Evolutionary conservation across 1,140 invertebrate genomes (phyloP), one percentile per base, ranked within the genome.

Genomic region (Drosophila paulistorum): DNA sequence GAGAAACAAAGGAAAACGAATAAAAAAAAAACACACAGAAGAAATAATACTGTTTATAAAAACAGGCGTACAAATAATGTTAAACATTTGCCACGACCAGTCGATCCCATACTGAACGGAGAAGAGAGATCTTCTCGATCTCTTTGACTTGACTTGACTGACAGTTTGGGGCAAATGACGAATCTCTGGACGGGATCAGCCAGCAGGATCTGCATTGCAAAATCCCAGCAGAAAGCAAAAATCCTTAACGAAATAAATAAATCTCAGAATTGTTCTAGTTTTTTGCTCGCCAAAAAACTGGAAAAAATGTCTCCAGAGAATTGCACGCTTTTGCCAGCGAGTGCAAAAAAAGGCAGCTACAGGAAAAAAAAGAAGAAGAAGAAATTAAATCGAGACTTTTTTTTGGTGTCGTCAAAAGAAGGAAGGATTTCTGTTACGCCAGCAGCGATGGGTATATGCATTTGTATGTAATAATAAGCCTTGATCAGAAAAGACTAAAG

Each of bases 231-330:
- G 37, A 79, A 72, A 63, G 69, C 66, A 64, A 74, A 83, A 87
- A 89, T 87, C 80, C 84, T 78, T 89, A 89, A 89, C 85, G 84
- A 89, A 89, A 84, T 77, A 89, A 81, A 89, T 89, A 89, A 89
- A 89, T 89, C 84, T 89, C 84, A 57, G 68, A 61, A 51, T 57
- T 61, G 63, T 81, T 83, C 87, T 90, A 90, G 79, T 86, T 90
- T 90, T 80, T 90, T 90, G 84, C 65, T 69, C 61, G 58, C 41
- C 37, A 39, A 39, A 30, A 42, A 51, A 51, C 45, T 13, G 7
- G 10, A 45, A 51, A 76, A 77, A 76, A 76, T 77, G 86, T 90
- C 86, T 90, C 81, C 87, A 74, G 86, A 90, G 87, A 90, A 86
- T 90, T 90, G 86, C 86, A 90, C 86, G 86, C 84, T 86, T 62